These are phyloP conservation scores for Percopsis omiscomaycus DNA, from an alignment of 2,797 vertebrate species.

Conservation along the genomic window DNA sequence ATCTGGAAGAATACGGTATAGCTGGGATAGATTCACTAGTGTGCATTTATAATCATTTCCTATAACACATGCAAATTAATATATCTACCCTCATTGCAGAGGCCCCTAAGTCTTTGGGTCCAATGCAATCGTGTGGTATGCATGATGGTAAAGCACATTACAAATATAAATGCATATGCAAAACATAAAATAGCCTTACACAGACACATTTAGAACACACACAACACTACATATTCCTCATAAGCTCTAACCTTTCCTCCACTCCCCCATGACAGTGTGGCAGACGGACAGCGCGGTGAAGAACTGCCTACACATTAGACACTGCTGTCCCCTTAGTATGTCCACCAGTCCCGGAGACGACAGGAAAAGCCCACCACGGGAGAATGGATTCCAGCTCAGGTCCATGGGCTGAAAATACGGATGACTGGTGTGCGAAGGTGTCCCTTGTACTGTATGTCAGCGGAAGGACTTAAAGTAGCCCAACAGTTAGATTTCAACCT, in stretches of 20 bases:
- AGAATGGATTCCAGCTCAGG: constrained; percentile 74
- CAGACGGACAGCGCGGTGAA: constrained; percentile 86
- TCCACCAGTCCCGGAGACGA: constrained; percentile 71
- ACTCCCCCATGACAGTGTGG: constrained; percentile 90
- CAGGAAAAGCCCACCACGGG: constrained; percentile 69
- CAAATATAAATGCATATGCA: not conserved
- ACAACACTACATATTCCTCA: not conserved
- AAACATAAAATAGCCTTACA: not conserved
- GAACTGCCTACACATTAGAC: constrained; percentile 78
- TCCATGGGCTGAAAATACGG: constrained; percentile 67
- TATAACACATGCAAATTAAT: too few relatives aligned
- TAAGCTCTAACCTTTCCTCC: constrained; percentile 77
- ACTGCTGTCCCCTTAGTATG: constrained; percentile 47
- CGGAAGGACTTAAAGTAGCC: too few relatives aligned
- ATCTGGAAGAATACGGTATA: constrained; percentile 62
- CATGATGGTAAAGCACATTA: too few relatives aligned
- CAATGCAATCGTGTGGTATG: too few relatives aligned
- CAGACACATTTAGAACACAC: not conserved
- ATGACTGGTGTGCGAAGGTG: not conserved
- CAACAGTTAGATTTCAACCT: too few relatives aligned
- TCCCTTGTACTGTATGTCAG: not conserved
- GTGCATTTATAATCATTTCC: too few relatives aligned
- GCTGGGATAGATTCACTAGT: too few relatives aligned
- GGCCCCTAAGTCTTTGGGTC: too few relatives aligned
- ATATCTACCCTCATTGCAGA: too few relatives aligned